Conservation (phyloP, 2,888 invertebrate genomes). For the Asteroscopus sphinx region DNA sequence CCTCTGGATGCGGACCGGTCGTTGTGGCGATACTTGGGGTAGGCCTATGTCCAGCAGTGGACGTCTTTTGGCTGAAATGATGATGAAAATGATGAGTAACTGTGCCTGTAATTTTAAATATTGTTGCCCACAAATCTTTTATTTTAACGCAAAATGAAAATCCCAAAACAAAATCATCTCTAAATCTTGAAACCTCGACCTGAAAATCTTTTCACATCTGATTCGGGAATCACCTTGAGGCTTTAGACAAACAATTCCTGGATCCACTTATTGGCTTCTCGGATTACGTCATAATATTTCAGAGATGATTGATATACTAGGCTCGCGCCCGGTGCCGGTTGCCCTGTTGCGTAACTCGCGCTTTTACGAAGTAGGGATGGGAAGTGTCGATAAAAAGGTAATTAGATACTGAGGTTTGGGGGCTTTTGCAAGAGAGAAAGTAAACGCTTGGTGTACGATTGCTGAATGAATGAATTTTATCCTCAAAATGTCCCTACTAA, state of each 20-base stretch:
- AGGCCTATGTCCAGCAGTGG: no score
- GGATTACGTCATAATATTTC: slow-evolving; percentile 65
- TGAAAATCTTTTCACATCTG: slow-evolving; percentile 18
- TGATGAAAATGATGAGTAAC: no score
- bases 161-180: neutral
- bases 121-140: no score
- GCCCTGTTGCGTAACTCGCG: slow-evolving; percentile 51
- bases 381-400: slow-evolving; percentile 36
- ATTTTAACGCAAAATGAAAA: neutral
- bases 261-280: slow-evolving; percentile 68
- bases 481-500: no score
- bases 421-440: no score
- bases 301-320: slow-evolving; percentile 66
- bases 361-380: slow-evolving; percentile 31
- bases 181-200: slow-evolving; percentile 1
- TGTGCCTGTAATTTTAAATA: no score
- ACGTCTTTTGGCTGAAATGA: no score
- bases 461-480: no score
- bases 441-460: no score
- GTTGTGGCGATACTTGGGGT: no score
- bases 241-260: slow-evolving; percentile 57
- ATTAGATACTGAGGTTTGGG: neutral
- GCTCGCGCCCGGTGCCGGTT: slow-evolving; percentile 17
- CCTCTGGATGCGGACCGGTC: no score
- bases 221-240: slow-evolving; percentile 23